phyloP scores from a whole-genome alignment of 2,888 invertebrate genomes.

The Eubasilissa splendida region DNA sequence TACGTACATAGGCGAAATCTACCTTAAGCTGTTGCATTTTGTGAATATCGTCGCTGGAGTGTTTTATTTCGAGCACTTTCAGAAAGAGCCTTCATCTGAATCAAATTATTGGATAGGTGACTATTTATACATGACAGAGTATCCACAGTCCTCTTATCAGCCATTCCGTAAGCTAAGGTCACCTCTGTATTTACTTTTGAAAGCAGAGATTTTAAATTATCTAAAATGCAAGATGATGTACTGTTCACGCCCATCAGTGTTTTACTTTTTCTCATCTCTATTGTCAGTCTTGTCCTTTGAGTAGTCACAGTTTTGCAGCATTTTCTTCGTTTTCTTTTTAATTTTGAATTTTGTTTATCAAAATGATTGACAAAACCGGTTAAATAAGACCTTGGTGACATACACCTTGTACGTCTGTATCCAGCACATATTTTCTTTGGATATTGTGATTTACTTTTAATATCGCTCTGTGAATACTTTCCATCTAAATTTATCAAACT shows the following conservation, averaged over 20 bases:
- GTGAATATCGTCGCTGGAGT: not conserved
- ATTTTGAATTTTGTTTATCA: constrained; percentile 3
- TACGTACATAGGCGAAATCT: too few species aligned
- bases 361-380: too few species aligned
- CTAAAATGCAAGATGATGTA: constrained; percentile 9
- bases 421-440: too few species aligned
- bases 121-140: constrained; percentile 25
- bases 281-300: constrained; percentile 34
- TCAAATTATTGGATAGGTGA: constrained; percentile 29
- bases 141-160: constrained; percentile 30
- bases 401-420: too few species aligned
- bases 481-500: not conserved
- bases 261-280: constrained; percentile 33
- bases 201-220: constrained; percentile 31
- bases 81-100: constrained; percentile 43
- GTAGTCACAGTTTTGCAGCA: constrained; percentile 15
- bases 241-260: not conserved
- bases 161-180: constrained; percentile 23
- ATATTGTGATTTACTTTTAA: too few species aligned
- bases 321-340: constrained; percentile 12
- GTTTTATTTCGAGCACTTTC: constrained; percentile 31
- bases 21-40: constrained; percentile 1
- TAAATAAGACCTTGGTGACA: too few species aligned
- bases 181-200: constrained; percentile 40
- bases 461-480: too few species aligned